These are phyloP conservation scores for Tricholauxania praeusta DNA, from an alignment of 2,888 invertebrate species.

Conservation along the genomic window DNA sequence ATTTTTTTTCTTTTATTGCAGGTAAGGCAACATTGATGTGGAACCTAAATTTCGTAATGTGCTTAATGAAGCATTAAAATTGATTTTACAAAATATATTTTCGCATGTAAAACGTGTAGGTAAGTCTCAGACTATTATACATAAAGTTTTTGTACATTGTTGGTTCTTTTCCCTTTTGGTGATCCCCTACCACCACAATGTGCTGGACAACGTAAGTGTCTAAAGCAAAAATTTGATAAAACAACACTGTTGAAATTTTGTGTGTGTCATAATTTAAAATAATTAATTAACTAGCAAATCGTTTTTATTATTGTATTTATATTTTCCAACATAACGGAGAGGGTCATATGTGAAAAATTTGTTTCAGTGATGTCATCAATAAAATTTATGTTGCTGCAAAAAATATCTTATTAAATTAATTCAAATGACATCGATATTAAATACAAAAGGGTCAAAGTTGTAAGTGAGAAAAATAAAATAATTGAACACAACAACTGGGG, in stretches of 20 bases:
- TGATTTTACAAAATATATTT: background rate
- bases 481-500: background rate
- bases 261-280: constrained; percentile 27
- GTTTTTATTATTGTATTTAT: constrained; percentile 9
- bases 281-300: constrained; percentile 5
- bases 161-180: background rate
- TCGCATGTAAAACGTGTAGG: background rate
- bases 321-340: background rate
- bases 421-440: background rate
- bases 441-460: constrained; percentile 14
- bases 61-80: constrained; percentile 36
- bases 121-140: background rate
- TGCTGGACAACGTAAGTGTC: background rate
- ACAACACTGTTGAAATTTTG: background rate
- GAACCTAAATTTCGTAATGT: background rate
- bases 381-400: background rate
- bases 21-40: constrained; percentile 22
- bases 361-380: constrained; percentile 26
- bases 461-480: background rate
- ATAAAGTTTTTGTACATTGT: constrained; percentile 1
- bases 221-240: constrained; percentile 13
- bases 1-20: constrained; percentile 25
- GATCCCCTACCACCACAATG: too few species aligned
- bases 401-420: background rate
- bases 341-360: constrained; percentile 11